Evolutionary conservation across 2,797 vertebrate genomes (phyloP).

Genomic region (Centropyge bicolor): DNA sequence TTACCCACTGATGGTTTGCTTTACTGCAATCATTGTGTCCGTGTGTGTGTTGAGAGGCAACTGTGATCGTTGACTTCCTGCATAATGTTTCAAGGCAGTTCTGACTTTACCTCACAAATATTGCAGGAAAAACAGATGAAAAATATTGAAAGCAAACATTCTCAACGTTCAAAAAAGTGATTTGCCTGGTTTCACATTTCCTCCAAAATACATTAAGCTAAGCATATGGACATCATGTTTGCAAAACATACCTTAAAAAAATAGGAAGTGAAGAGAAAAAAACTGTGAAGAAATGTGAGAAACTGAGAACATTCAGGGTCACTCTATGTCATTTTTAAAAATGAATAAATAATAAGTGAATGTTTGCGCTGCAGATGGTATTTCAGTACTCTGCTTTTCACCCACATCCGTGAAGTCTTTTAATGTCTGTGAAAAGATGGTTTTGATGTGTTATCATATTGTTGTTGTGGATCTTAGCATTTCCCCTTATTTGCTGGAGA

Average conservation of each 20-base stretch:
- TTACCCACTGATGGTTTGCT: no score
- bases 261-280: not conserved
- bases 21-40: no score
- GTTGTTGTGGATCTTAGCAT: slow-evolving; percentile 2
- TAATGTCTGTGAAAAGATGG: slow-evolving; percentile 6
- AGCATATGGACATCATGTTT: not conserved
- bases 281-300: not conserved
- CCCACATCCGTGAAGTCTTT: slow-evolving; percentile 1
- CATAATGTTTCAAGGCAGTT: not conserved
- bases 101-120: not conserved
- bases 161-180: not conserved
- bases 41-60: not conserved
- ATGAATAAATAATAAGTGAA: not conserved
- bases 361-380: slow-evolving; percentile 13
- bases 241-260: not conserved
- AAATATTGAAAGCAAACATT: not conserved
- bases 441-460: slow-evolving; percentile 12
- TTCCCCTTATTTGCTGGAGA: not conserved
- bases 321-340: not conserved
- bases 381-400: slow-evolving; percentile 4
- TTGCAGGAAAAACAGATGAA: not conserved
- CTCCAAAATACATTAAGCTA: not conserved
- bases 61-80: not conserved
- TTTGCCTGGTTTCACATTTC: not conserved
- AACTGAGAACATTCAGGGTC: not conserved